Conservation (phyloP, 2,888 invertebrate genomes). For the Pyrocoelia pectoralis region DNA sequence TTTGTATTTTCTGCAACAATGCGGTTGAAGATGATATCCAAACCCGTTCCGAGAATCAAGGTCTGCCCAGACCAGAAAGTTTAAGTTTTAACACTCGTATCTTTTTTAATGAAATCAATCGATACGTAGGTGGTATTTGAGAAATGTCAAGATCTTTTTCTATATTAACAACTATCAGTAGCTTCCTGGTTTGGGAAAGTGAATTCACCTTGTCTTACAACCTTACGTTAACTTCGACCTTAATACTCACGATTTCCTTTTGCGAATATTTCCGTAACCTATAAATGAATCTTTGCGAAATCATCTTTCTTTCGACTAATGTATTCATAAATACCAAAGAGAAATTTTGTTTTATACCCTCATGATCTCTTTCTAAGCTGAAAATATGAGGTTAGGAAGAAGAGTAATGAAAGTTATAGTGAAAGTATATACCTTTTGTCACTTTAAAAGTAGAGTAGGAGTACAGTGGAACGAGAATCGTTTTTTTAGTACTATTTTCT, state of each 20-base stretch:
- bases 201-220: conserved; percentile 44
- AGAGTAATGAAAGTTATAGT: conserved; percentile 27
- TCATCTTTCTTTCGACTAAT: neutral
- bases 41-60: no score
- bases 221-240: conserved; percentile 47
- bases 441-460: conserved; percentile 7
- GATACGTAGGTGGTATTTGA: conserved; percentile 38
- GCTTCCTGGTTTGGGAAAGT: conserved; percentile 41
- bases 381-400: conserved; percentile 14
- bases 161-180: conserved; percentile 9
- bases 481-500: neutral
- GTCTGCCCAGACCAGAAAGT: no score
- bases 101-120: neutral
- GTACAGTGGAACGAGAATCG: neutral
- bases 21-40: no score
- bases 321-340: conserved; percentile 14
- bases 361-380: conserved; percentile 8
- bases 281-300: neutral
- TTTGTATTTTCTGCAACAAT: no score
- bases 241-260: conserved; percentile 23
- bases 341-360: conserved; percentile 13
- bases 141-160: conserved; percentile 41
- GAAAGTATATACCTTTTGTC: conserved; percentile 25
- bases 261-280: conserved; percentile 3
- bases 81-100: no score